Base-by-base conservation (phyloP, 2,888 invertebrate genomes). In the Drosophila maculinotata region DNA sequence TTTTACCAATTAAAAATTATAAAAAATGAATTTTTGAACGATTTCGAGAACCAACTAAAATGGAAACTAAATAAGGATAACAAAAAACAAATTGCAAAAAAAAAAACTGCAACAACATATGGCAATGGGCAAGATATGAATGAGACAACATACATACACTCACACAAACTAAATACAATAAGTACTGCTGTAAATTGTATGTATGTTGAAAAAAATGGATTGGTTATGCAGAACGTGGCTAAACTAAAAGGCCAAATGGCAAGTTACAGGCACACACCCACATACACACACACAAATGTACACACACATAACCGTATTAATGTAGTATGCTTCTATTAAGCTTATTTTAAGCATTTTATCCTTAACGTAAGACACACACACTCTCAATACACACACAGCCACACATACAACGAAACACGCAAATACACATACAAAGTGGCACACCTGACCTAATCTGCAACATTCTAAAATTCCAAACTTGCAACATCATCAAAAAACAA, bases 61-160 rank as follows among this genome's bases (percentile, higher is more conserved):
- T 15, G 20, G 23, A 31, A 31, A 54, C 26, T 41, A 26, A 48
- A 38, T 9, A 42, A 42, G n/a, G 49, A 26, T 35, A 14, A 25
- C 6, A 5, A 36, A 9, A 9, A 15, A 9, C 9, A 36, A 25
- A 36, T 9, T 14, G 9, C n/a, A 36, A 36, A 9, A 15, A 10
- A 6, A 10, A 10, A 9, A 56, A 38, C 39, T 54, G 41, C 36
- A 66, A 36, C 44, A 41, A 20, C 33, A 35, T 31, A 36, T 44
- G 38, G 53, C 68, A 68, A 72, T 72, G 68, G 73, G 68, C 73
- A 73, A 60, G 68, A 9, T 45, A 36, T 33, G 63, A 62, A 68
- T 56, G 69, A 51, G 49, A 20, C 15, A 33, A 26, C 25, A 17
- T 14, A 33, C 52, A 30, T 12, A 14, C 17, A 35, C 31, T 41